Evolutionary conservation across 1,140 invertebrate species (phyloP).

Genomic region (Potamilus streckersoni): DNA sequence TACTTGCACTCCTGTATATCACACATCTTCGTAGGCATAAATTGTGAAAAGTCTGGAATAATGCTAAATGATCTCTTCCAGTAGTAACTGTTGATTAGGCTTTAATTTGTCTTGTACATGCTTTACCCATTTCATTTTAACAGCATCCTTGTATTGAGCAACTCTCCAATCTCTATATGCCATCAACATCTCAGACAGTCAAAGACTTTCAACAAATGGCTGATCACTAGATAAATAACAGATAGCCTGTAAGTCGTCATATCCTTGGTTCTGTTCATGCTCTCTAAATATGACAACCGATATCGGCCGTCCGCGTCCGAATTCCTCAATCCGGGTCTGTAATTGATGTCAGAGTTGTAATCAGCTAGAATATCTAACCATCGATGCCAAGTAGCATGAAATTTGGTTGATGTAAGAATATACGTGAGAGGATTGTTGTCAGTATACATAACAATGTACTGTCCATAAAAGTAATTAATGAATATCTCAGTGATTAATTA

Average conservation of each 20-base stretch:
- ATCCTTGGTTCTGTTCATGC: too few species aligned
- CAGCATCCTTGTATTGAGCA: too few species aligned
- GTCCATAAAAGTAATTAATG: too few species aligned
- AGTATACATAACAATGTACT: too few species aligned
- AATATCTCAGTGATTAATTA: too few species aligned
- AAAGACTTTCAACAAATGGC: not conserved
- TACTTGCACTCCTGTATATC: not conserved
- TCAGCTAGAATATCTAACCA: not conserved
- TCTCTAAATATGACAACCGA: too few species aligned
- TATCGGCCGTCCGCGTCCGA: too few species aligned
- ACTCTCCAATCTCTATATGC: not conserved
- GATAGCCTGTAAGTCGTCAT: too few species aligned
- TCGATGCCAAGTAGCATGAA: not conserved
- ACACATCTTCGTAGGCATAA: conserved; percentile 1
- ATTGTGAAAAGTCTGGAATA: too few species aligned
- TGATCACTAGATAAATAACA: too few species aligned
- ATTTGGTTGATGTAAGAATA: conserved; percentile 1
- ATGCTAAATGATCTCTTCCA: too few species aligned
- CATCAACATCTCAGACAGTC: not conserved
- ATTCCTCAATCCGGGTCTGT: not conserved
- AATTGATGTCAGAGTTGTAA: not conserved
- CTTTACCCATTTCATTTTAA: not conserved
- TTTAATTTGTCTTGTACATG: not conserved
- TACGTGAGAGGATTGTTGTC: not conserved
- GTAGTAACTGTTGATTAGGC: not conserved